A percentile compares a stretch with the other conserved stretches of the same genome.
Evolutionary conservation across 2,888 invertebrate genomes (phyloP).

Genomic region (Lumbricus terrestris): DNA sequence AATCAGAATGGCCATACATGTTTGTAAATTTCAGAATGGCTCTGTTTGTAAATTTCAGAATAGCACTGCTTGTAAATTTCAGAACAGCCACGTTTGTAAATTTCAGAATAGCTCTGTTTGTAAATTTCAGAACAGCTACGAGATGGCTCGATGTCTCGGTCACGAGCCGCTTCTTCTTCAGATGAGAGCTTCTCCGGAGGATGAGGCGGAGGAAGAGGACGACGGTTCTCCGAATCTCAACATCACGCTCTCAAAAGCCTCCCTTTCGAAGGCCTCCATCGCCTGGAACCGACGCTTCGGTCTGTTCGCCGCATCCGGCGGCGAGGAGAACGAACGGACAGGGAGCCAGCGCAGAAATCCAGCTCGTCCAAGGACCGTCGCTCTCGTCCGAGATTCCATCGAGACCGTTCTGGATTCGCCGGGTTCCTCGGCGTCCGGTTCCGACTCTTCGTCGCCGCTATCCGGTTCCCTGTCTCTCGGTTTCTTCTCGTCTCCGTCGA

Average conservation of each 20-base stretch:
- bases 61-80: too few relatives aligned
- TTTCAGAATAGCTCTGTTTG: not conserved
- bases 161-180: not conserved
- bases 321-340: not conserved
- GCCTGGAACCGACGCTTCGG: not conserved
- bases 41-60: too few relatives aligned
- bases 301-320: not conserved
- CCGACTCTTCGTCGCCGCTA: not conserved
- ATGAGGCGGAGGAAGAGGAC: too few relatives aligned
- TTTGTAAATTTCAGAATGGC: too few relatives aligned
- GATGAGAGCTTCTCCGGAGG: not conserved
- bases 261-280: not conserved
- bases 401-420: not conserved
- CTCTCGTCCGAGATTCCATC: not conserved
- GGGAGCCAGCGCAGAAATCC: constrained; percentile 8
- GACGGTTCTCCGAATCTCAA: not conserved
- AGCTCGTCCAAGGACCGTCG: not conserved
- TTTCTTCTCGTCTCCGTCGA: not conserved
- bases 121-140: not conserved
- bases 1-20: too few relatives aligned
- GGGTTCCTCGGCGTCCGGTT: not conserved
- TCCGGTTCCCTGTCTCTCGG: not conserved
- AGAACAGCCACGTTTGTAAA: not conserved
- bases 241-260: not conserved
- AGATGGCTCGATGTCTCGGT: not conserved